Conservation (phyloP, 2,888 invertebrate species). For the Parnassius orleans region DNA sequence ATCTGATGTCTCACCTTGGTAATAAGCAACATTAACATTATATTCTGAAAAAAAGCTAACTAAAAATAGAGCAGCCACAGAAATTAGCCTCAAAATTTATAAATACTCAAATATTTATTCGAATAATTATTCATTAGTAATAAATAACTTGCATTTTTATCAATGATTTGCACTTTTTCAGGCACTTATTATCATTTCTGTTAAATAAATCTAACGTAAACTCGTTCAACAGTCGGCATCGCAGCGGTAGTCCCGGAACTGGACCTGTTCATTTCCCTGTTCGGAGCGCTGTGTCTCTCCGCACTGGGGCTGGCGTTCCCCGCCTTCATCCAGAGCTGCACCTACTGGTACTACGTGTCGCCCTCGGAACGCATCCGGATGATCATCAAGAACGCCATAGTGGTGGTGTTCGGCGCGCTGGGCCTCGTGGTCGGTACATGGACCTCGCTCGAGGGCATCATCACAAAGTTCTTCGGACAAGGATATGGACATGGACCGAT, state of each 20-base stretch:
- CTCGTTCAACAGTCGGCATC: slow-evolving; percentile 83
- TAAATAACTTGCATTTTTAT: no score
- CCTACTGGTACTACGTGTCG: slow-evolving; percentile 86
- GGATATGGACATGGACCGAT: slow-evolving; percentile 12
- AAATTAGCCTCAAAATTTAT: no score
- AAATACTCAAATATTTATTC: no score
- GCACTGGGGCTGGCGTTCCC: slow-evolving; percentile 95
- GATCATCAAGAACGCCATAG: slow-evolving; percentile 81
- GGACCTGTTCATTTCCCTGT: slow-evolving; percentile 89
- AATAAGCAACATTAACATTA: no score
- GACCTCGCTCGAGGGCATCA: slow-evolving; percentile 84
- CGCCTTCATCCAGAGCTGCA: slow-evolving; percentile 91
- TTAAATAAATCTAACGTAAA: no score
- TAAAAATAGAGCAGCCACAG: no score
- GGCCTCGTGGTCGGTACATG: slow-evolving; percentile 86
- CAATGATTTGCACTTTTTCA: no score
- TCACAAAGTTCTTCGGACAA: slow-evolving; percentile 73
- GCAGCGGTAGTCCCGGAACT: slow-evolving; percentile 93
- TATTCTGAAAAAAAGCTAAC: no score
- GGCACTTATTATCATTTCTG: no score
- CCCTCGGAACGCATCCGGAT: slow-evolving; percentile 79
- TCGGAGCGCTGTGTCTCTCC: slow-evolving; percentile 94
- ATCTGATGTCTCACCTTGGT: no score
- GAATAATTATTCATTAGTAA: no score
- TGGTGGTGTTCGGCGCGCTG: slow-evolving; percentile 84